These are phyloP conservation scores for Cranoglanis bouderius DNA, from an alignment of 2,113 vertebrate genomes.

Conservation along the genomic window DNA sequence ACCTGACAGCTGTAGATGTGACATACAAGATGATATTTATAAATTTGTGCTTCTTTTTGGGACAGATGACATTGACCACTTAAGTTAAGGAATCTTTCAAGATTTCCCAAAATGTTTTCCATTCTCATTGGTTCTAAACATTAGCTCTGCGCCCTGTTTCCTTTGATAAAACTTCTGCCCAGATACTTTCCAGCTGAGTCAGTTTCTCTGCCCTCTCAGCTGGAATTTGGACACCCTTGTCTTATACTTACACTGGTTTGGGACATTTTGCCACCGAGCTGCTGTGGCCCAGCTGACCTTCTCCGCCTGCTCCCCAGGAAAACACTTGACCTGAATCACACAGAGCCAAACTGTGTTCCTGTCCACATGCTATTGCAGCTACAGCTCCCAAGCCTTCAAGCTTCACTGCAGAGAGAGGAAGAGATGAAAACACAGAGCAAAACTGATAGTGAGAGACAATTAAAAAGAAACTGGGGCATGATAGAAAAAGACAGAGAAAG, in stretches of 20 bases:
- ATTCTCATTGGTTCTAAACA: too few relatives aligned
- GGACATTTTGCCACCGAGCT: slow-evolving; percentile 65
- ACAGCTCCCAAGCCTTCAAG: slow-evolving; percentile 58
- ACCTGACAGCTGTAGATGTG: too few relatives aligned
- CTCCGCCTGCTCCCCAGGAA: slow-evolving; percentile 86
- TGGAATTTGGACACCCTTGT: neutral
- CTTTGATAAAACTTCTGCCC: too few relatives aligned
- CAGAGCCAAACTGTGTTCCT: slow-evolving; percentile 87
- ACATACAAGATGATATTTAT: too few relatives aligned
- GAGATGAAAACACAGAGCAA: slow-evolving; percentile 37
- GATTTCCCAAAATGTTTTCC: too few relatives aligned
- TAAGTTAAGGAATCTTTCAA: too few relatives aligned
- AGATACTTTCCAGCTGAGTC: too few relatives aligned
- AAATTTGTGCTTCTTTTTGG: too few relatives aligned
- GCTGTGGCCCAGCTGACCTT: slow-evolving; percentile 83
- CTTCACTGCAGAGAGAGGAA: slow-evolving; percentile 7
- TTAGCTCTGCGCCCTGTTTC: too few relatives aligned
- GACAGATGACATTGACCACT: too few relatives aligned
- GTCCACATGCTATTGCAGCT: slow-evolving; percentile 85
- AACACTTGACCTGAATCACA: slow-evolving; percentile 87
- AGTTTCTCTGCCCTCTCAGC: too few relatives aligned
- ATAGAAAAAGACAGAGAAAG: neutral
- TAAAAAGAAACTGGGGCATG: too few relatives aligned
- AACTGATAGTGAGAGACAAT: neutral
- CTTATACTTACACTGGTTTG: slow-evolving; percentile 84